A percentile compares a stretch with the other conserved stretches of the same genome.
Conservation (phyloP, 2,797 vertebrate species). For the Onychomys torridus region DNA sequence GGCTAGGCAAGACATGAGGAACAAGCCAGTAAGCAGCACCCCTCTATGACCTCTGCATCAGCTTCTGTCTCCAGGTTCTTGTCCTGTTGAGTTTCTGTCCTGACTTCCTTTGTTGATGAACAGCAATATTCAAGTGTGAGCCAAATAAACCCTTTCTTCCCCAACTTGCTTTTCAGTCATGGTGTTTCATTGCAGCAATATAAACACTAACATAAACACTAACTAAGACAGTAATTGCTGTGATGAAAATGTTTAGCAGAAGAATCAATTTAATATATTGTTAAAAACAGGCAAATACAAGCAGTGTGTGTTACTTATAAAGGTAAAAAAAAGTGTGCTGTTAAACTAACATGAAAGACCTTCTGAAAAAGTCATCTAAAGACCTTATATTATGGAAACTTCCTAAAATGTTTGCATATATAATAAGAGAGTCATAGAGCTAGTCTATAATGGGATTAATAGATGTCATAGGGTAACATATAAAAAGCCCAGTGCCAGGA, state of each 20-base stretch:
- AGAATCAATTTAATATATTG: not conserved
- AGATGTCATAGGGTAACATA: not conserved
- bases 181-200: not conserved
- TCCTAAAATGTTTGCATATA: not conserved
- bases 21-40: not conserved
- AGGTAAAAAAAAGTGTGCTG: not conserved
- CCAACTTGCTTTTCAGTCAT: not conserved
- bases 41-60: not conserved
- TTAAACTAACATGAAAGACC: not conserved
- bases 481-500: not conserved
- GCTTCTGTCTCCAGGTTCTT: not conserved
- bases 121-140: not conserved
- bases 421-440: not conserved
- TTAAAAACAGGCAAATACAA: not conserved
- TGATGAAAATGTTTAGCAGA: not conserved
- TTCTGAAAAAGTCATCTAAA: not conserved
- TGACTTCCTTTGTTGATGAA: not conserved
- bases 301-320: not conserved
- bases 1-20: not conserved
- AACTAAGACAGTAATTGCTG: not conserved
- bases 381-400: not conserved
- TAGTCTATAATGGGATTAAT: not conserved
- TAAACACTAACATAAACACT: not conserved
- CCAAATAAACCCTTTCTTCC: too few species aligned
- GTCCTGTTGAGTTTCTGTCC: too few species aligned